Base-by-base conservation (phyloP, 2,888 invertebrate species). In the Cheilosia scutellata region DNA sequence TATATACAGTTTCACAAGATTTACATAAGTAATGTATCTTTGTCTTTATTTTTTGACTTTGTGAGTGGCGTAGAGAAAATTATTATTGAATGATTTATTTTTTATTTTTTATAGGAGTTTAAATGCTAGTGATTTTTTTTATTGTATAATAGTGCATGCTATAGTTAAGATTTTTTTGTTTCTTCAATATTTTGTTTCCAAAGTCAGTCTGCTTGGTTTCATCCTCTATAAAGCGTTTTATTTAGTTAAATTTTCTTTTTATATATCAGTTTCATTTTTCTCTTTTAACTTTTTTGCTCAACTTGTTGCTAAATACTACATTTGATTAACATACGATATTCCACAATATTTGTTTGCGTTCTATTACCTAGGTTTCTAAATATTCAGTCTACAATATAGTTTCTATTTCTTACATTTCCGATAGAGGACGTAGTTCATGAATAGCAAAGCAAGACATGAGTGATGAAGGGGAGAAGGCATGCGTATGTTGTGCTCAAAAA, bases 171-270 rank as follows among this genome's bases (percentile, higher is more conserved):
- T n/a, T 5, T 27, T 13, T 27, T 25, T 13, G 27, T 37, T 58
- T 74, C 44, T 57, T 33, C 7, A 33, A 49, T 33, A 31, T 51
- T 40, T 70, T 57, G 16, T 65, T 68, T 66, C 65, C 37, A 71
- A 75, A 71, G 68, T 84, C 84, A 84, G 80, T 84, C 84, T 84
- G 84, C 80, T 79, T 75, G 37, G 65, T 75, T 84, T 60, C 84
- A 77, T 82, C 66, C 72, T 77, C 66, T 71, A 58, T 55, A 68
- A 76, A 76, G 68, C 68, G 77, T 70, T 53, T 53, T 42, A 47
- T 33, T 44, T 53, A 53, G 31, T 37, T 37, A 11, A 37, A 11
- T 37, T 37, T 37, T 4, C 9, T 11, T 37, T 37, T 37, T 33
- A 33, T 33, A 9, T 1, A 9, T 42, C 58, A 68, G 57, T 9